Evolutionary conservation across 2,797 vertebrate genomes (phyloP).

Genomic region (Bradypodion ventrale): DNA sequence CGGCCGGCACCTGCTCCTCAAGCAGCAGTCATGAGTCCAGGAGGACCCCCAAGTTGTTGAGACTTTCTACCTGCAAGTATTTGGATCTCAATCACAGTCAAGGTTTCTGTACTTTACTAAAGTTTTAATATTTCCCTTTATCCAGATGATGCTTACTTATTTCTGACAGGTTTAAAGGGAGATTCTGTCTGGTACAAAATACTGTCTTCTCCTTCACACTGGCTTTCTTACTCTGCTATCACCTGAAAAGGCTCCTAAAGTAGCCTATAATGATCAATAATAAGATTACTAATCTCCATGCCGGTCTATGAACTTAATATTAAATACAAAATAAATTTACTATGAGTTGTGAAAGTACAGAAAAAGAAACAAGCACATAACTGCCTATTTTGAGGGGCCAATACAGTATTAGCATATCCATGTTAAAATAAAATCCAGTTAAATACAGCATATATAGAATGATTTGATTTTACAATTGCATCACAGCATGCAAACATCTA

Average conservation of each 20-base stretch:
- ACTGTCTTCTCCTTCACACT: no score
- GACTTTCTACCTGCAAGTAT: background rate
- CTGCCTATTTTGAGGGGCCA: background rate
- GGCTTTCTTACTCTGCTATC: background rate
- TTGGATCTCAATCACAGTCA: background rate
- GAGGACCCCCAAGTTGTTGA: no score
- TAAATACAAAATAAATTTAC: background rate
- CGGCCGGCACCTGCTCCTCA: no score
- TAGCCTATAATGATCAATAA: background rate
- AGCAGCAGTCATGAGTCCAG: no score
- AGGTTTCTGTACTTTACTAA: background rate
- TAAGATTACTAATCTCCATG: background rate
- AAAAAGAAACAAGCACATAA: background rate
- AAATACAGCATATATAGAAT: background rate
- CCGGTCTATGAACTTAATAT: background rate
- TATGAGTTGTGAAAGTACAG: background rate
- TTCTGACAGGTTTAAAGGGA: background rate
- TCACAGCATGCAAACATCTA: background rate
- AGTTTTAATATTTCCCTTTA: background rate
- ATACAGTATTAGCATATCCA: background rate
- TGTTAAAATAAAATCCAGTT: background rate
- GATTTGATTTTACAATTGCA: background rate
- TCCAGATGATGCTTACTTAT: background rate
- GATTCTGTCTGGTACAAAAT: background rate
- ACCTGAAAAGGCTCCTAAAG: background rate